Evolutionary conservation across 2,113 vertebrate species (phyloP).

Genomic region (Anolis carolinensis): DNA sequence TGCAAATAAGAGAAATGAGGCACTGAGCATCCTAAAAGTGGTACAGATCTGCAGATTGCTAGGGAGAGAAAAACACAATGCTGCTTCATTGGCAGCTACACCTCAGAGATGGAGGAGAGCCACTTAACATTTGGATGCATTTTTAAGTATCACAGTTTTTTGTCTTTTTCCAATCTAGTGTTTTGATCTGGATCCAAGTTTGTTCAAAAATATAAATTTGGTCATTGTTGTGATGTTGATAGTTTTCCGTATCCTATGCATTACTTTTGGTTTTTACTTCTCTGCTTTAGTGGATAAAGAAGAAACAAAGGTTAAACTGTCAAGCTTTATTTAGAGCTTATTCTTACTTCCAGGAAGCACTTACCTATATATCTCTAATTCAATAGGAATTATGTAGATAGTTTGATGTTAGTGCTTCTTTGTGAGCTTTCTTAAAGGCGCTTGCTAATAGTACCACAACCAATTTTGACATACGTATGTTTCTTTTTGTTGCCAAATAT

Average conservation of each 20-base stretch:
- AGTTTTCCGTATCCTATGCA: constrained; percentile 19
- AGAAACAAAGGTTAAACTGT: constrained; percentile 41
- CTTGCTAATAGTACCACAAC: constrained; percentile 31
- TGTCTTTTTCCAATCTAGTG: not conserved
- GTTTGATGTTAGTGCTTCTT: constrained; percentile 50
- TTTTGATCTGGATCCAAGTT: constrained; percentile 5
- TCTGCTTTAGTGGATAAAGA: constrained; percentile 43
- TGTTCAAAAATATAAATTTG: constrained; percentile 28
- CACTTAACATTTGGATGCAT: not conserved
- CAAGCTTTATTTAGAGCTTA: constrained; percentile 56
- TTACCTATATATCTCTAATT: constrained; percentile 48
- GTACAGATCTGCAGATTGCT: not conserved
- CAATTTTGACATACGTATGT: constrained; percentile 42
- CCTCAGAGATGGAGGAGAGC: not conserved
- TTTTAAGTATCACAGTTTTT: not conserved
- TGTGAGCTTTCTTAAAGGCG: constrained; percentile 40
- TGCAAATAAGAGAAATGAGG: constrained; percentile 9
- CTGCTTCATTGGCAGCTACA: not conserved
- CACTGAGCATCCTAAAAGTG: not conserved
- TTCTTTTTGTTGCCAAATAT: constrained; percentile 55
- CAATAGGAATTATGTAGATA: constrained; percentile 45
- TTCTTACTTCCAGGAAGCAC: constrained; percentile 52
- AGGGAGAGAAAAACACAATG: not conserved
- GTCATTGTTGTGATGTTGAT: not conserved
- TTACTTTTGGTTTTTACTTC: constrained; percentile 41